Base-by-base conservation (phyloP, 2,797 vertebrate genomes). In the Lemur catta region DNA sequence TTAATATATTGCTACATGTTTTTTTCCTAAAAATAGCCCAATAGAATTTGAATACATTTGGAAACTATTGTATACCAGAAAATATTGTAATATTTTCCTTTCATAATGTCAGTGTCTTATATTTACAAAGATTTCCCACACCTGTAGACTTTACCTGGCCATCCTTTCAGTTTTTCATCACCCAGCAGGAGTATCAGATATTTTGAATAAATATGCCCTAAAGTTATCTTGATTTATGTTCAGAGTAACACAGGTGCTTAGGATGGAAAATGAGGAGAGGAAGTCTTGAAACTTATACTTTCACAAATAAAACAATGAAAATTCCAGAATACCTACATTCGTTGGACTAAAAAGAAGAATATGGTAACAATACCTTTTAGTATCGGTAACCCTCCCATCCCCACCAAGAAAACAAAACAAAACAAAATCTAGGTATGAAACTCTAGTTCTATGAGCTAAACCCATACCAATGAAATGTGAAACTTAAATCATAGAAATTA, bases 401-500 rank as follows among this genome's bases (percentile, higher is more conserved):
- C 30, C 7, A 63, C 33, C 30, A n/a, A 63, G 6, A 63, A 63
- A 63, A 18, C 43, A 46, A 10, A 10, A 46, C 43, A 65, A 65
- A 92, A 38, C 38, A 67, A 90, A 33, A 18, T n/a, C 63, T 84
- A 41, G 24, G 7, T 50, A 61, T 33, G 38, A 87, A 96, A 71
- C 24, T 87, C 26, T 59, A 46, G 10, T 85, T 86, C 63, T 67
- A 28, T 74, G 15, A 92, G 5, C 10, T 79, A 84, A 50, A 84
- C 26, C 7, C 26, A 91, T 97, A 82, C 71, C 96, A 93, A 96
- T 94, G 79, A 98, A 97, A 89, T 82, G 43, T 84, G 88, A 97
- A 97, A 75, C 87, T 94, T 94, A 96, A 97, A 91, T 97, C 63
- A 89, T 88, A 84, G 94, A 93, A 98, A 97, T 89, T 94, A 95